Base-by-base conservation (phyloP, 2,888 invertebrate species). In the Neoitamus cyanurus region DNA sequence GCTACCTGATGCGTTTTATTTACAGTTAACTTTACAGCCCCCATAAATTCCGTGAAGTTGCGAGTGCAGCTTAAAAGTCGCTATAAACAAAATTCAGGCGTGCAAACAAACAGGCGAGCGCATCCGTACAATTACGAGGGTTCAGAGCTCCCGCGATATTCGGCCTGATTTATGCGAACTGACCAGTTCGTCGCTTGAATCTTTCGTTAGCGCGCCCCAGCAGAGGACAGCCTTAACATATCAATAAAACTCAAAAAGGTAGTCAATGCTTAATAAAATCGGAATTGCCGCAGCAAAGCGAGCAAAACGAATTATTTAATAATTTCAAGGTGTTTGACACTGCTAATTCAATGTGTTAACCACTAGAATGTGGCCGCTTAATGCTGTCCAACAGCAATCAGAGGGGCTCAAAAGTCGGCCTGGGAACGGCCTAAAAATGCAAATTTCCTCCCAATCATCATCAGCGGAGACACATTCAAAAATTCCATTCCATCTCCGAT, bases 341-440 rank as follows among this genome's bases (percentile, higher is more conserved):
- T 69, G 84, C 84, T 84, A 84, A 84, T 84, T 84, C 84, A 78
- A 78, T 77, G 84, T 84, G 84, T 84, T 84, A 78, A 78, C 77
- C 84, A 78, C 70, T 68, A 42, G 84, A 84, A 68, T 72, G 58
- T 84, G 58, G 58, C 6, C 30, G 36, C 69, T 82, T 82, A 82
- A 69, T 68, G 77, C 37, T 48, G 75, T 73, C 68, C 68, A 73
- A 34, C 84, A 73, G 73, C 25, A 84, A 84, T 73, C 72, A 84
- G 58, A 84, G 73, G 46, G 25, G 75, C 36, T 58, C 48, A 77
- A 77, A 77, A 73, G 13, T 75, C 75, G 48, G 75, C 68, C 31
- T 75, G 69, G 68, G 42, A 78, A 84, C 68, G 48, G 78, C 84
- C 42, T 69, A 78, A 84, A 84, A 84, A 78, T 77, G 77, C 77